Evolutionary conservation across 2,888 invertebrate genomes (phyloP).

Genomic region (Caenorhabditis panamensis): DNA sequence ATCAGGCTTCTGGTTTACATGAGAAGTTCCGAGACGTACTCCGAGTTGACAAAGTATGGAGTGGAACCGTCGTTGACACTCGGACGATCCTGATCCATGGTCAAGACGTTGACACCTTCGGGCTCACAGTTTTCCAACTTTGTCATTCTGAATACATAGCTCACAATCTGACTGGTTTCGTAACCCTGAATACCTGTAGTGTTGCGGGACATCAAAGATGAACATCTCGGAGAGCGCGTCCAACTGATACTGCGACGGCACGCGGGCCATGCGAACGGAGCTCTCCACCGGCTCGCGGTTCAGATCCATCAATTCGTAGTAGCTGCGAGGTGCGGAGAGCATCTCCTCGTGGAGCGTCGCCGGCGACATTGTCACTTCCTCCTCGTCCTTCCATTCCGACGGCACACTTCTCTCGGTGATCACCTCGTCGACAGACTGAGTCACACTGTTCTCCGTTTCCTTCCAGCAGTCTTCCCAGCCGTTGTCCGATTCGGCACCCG

Average conservation of each 20-base stretch:
- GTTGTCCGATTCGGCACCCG: conserved; percentile 26
- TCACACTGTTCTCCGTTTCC: conserved; percentile 44
- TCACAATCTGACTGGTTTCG: too few species aligned
- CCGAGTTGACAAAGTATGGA: conserved; percentile 59
- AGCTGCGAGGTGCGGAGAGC: conserved; percentile 34
- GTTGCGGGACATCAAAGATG: conserved; percentile 64
- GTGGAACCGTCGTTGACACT: conserved; percentile 33
- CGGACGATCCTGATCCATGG: conserved; percentile 20
- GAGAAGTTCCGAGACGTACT: conserved; percentile 61
- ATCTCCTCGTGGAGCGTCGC: background rate
- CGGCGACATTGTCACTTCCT: background rate
- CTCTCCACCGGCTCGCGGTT: conserved; percentile 57
- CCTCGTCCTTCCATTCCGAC: conserved; percentile 41
- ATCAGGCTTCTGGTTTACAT: conserved; percentile 26
- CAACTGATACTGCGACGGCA: conserved; percentile 68
- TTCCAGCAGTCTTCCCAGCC: conserved; percentile 40
- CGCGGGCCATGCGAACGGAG: conserved; percentile 56
- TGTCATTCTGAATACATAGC: conserved; percentile 35
- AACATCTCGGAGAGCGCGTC: conserved; percentile 67
- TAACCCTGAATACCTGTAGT: conserved; percentile 43
- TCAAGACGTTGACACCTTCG: conserved; percentile 13
- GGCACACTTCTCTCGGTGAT: conserved; percentile 37
- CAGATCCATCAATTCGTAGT: conserved; percentile 63
- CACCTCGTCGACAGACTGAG: conserved; percentile 26
- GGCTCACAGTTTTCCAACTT: conserved; percentile 9